Conservation (phyloP, 2,113 vertebrate genomes). For the Lycaon pictus region DNA sequence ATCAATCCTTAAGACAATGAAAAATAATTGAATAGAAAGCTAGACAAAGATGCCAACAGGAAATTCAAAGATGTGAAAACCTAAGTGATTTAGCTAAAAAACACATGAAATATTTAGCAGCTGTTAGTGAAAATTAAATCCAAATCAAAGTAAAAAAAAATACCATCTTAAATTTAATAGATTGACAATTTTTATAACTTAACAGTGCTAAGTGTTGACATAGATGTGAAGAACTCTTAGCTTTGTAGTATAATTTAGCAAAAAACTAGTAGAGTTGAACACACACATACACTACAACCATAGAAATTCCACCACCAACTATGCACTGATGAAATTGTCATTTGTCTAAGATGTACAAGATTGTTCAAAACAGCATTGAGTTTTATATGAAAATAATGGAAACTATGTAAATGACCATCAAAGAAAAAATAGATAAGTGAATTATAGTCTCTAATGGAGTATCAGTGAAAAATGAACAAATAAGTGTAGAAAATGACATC, state of each 20-base stretch:
- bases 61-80: background rate
- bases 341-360: background rate
- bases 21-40: background rate
- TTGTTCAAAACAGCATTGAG: background rate
- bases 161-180: background rate
- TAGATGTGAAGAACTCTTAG: background rate
- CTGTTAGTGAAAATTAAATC: background rate
- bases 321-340: background rate
- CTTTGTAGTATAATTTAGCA: background rate
- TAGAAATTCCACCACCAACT: background rate
- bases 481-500: background rate
- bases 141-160: background rate
- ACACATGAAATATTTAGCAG: background rate
- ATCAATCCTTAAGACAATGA: background rate
- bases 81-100: background rate
- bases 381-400: constrained; percentile 5
- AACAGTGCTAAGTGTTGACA: background rate
- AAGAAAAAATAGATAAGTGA: background rate
- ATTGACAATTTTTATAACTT: background rate
- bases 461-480: background rate
- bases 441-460: background rate
- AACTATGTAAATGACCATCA: background rate
- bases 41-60: background rate
- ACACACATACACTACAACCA: background rate
- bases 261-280: background rate